Percentiles rank a stretch among this genome's conserved stretches.
These are phyloP conservation scores for Pardalotus punctatus DNA, from an alignment of 2,113 vertebrate genomes.

Conservation along the genomic window DNA sequence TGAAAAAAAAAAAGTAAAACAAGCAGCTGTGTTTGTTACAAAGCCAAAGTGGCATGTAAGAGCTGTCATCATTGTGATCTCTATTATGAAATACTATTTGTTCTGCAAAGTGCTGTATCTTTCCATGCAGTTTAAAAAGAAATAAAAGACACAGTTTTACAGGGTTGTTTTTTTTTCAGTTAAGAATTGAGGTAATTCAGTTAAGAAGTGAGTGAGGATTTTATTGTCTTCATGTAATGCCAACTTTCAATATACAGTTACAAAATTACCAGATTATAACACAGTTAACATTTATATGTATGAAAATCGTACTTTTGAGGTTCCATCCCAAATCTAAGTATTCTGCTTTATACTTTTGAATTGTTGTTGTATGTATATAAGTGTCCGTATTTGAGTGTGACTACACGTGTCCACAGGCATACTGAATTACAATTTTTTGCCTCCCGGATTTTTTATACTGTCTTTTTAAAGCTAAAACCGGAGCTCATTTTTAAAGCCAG, in stretches of 20 bases:
- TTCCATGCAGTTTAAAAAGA: neutral
- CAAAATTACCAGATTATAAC: neutral
- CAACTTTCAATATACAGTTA: neutral
- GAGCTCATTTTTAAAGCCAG: neutral
- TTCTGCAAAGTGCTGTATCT: neutral
- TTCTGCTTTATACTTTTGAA: neutral
- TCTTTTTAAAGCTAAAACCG: neutral
- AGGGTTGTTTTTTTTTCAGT: neutral
- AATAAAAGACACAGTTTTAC: neutral
- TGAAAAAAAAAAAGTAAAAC: neutral
- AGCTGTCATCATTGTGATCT: neutral
- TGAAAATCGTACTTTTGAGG: neutral
- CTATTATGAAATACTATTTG: slow-evolving; percentile 7
- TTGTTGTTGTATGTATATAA: fast-evolving
- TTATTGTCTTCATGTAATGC: neutral
- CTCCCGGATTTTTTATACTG: neutral
- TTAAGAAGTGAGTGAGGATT: neutral
- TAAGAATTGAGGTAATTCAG: neutral
- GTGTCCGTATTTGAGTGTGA: fast-evolving
- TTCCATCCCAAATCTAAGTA: neutral
- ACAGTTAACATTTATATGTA: neutral
- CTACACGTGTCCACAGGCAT: fast-evolving
- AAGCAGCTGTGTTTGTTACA: neutral
- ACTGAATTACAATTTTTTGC: fast-evolving
- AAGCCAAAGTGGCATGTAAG: neutral